Conservation (phyloP, 2,888 invertebrate species). For the Busseola fusca region DNA sequence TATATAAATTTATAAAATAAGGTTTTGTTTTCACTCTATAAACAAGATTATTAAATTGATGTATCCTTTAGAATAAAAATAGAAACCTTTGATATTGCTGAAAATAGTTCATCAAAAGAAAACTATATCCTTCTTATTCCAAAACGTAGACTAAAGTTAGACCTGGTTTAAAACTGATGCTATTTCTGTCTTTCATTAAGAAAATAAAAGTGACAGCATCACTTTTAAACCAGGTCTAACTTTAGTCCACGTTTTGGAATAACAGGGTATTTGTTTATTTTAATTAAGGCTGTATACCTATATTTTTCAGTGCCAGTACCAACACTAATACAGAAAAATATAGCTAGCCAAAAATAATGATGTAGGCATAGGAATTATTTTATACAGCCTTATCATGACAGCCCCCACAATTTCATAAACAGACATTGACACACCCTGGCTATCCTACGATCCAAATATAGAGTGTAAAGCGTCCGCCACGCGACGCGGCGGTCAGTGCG, state of each 20-base stretch:
- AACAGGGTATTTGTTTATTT: neutral
- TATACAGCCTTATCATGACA: constrained; percentile 48
- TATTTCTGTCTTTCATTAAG: too few species aligned
- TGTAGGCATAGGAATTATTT: constrained; percentile 10
- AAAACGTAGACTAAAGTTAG: too few species aligned
- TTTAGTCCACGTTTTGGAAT: too few species aligned
- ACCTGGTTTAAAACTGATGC: too few species aligned
- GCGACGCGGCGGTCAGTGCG: constrained; percentile 84
- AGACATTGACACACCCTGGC: constrained; percentile 71
- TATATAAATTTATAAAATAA: too few species aligned
- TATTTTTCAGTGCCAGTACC: neutral
- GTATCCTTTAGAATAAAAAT: neutral
- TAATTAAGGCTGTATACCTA: neutral
- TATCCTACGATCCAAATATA: constrained; percentile 78
- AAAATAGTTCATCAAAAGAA: neutral
- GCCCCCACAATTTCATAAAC: constrained; percentile 60
- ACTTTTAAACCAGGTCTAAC: too few species aligned
- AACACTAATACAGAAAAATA: neutral
- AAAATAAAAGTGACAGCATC: too few species aligned
- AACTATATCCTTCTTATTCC: too few species aligned
- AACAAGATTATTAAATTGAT: neutral
- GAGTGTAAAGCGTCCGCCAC: constrained; percentile 69
- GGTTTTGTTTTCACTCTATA: neutral
- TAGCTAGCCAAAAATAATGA: constrained; percentile 1
- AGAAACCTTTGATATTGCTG: neutral